Conservation (phyloP, 2,888 invertebrate species). For the Coelinius sp. region DNA sequence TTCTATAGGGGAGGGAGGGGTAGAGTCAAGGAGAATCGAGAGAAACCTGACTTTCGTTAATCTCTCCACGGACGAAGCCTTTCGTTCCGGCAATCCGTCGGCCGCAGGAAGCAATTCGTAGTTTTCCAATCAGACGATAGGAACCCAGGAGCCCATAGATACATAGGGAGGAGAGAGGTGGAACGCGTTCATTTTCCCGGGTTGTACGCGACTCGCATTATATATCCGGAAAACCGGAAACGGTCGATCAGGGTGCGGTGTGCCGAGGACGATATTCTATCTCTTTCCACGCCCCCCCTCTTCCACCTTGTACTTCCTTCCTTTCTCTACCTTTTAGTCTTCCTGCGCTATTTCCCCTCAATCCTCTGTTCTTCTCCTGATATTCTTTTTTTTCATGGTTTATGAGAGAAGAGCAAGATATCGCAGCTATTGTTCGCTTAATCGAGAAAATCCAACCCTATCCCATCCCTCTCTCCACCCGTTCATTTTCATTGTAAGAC, state of each 20-base stretch:
- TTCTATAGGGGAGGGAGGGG: background rate
- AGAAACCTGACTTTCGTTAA: constrained; percentile 45
- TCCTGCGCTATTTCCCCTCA: constrained; percentile 43
- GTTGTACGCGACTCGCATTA: constrained; percentile 63
- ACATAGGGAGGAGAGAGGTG: constrained; percentile 41
- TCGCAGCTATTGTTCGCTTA: constrained; percentile 57
- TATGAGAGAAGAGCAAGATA: constrained; percentile 45
- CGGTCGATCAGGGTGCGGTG: constrained; percentile 54
- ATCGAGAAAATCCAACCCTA: constrained; percentile 52
- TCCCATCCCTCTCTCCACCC: background rate
- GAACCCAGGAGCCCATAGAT: constrained; percentile 6
- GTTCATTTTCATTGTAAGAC: too few species aligned
- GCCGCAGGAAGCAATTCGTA: constrained; percentile 63
- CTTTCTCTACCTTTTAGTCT: constrained; percentile 13
- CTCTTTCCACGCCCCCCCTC: constrained; percentile 16
- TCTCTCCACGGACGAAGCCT: constrained; percentile 44
- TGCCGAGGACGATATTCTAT: constrained; percentile 28
- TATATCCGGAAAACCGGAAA: constrained; percentile 58
- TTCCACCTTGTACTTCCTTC: constrained; percentile 36
- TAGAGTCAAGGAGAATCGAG: constrained; percentile 14
- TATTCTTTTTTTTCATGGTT: constrained; percentile 7
- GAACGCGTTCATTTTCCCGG: constrained; percentile 60
- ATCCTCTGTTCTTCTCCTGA: background rate
- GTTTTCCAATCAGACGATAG: constrained; percentile 64
- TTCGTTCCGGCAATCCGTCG: constrained; percentile 53